phyloP scores from a whole-genome alignment of 2,888 invertebrate species.

The Drosophila neotestacea region DNA sequence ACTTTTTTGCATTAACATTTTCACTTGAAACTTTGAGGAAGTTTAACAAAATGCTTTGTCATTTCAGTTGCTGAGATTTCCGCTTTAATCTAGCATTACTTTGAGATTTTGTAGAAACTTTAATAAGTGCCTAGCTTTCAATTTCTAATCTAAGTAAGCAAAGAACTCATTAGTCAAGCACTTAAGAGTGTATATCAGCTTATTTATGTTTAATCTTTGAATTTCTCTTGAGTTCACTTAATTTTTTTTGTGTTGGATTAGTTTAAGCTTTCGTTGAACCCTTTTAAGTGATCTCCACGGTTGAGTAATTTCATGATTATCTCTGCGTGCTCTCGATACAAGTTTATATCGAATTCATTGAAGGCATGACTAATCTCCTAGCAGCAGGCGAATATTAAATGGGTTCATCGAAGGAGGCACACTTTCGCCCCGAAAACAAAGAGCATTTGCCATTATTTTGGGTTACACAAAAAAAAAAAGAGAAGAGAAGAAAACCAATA shows the following conservation, averaged over 20 bases:
- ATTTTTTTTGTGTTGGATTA: background rate
- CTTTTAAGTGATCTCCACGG: conserved; percentile 34
- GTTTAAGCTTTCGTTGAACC: conserved; percentile 9
- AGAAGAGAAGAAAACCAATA: conserved; percentile 27
- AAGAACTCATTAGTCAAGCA: conserved; percentile 11
- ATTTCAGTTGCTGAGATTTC: conserved; percentile 13
- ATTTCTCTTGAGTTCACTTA: conserved; percentile 17
- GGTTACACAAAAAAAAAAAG: conserved; percentile 16
- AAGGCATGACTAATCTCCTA: conserved; percentile 43
- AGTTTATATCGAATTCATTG: conserved; percentile 29
- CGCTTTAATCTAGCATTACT: conserved; percentile 4
- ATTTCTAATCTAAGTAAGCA: conserved; percentile 5
- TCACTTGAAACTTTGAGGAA: conserved; percentile 10
- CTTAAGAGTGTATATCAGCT: conserved; percentile 10
- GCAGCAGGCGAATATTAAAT: conserved; percentile 16
- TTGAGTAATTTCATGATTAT: conserved; percentile 24
- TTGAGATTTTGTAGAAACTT: conserved; percentile 6
- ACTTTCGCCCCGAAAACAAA: conserved; percentile 51
- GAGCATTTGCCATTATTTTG: conserved; percentile 48
- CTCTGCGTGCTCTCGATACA: conserved; percentile 31
- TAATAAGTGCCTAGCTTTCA: conserved; percentile 20
- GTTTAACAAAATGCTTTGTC: conserved; percentile 9
- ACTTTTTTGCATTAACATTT: conserved; percentile 4
- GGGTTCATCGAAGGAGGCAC: conserved; percentile 37
- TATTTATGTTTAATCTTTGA: conserved; percentile 16